Evolutionary conservation across 2,888 invertebrate genomes (phyloP).

Genomic region (Thereva nobilitata): DNA sequence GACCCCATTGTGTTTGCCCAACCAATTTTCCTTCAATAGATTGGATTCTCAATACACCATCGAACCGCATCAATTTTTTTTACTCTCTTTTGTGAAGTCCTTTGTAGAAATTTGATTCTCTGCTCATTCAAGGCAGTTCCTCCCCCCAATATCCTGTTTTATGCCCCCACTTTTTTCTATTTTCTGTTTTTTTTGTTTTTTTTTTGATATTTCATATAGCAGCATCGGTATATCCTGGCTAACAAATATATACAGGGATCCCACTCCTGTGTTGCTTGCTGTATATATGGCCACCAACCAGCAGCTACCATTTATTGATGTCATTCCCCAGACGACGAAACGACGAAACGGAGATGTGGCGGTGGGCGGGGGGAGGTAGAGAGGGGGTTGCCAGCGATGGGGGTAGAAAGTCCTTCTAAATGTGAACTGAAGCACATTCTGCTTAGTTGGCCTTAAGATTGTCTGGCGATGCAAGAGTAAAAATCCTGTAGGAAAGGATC

Average conservation of each 20-base stretch:
- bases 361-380: too few relatives aligned
- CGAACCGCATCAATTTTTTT: constrained; percentile 24
- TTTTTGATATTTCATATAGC: too few relatives aligned
- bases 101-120: constrained; percentile 2
- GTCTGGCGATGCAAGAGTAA: constrained; percentile 1
- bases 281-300: neutral
- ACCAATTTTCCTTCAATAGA: constrained; percentile 32
- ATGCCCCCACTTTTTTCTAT: constrained; percentile 19
- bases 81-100: constrained; percentile 3
- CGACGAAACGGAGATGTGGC: neutral
- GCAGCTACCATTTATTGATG: constrained; percentile 17
- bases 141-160: too few relatives aligned
- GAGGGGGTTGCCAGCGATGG: too few relatives aligned
- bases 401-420: neutral
- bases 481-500: neutral
- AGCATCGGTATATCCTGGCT: neutral
- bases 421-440: constrained; percentile 12
- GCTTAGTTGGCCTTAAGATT: constrained; percentile 27
- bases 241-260: constrained; percentile 10
- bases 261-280: neutral
- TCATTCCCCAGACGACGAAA: constrained; percentile 18
- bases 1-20: constrained; percentile 28
- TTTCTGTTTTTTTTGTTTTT: too few relatives aligned
- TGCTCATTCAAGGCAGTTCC: neutral
- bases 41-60: constrained; percentile 18